Percentiles rank a stretch among this genome's conserved stretches.
Evolutionary conservation across 2,797 vertebrate genomes (phyloP).

Genomic region (Cyclopterus lumpus): DNA sequence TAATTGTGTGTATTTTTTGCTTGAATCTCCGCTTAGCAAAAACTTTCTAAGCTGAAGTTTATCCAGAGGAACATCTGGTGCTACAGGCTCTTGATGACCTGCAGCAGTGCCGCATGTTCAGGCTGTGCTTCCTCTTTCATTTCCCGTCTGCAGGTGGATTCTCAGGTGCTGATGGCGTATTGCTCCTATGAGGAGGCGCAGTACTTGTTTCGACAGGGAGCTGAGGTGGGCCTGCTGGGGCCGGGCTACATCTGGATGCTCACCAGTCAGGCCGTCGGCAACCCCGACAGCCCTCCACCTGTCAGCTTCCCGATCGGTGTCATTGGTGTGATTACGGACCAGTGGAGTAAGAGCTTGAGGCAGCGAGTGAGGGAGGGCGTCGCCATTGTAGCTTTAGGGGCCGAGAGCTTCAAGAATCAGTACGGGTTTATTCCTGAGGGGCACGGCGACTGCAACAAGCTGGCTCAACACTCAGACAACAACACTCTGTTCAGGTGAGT

Average conservation of each 20-base stretch:
- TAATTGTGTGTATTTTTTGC: neutral
- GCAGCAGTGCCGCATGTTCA: neutral
- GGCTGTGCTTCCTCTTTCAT: constrained; percentile 1
- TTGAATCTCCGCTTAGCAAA: neutral
- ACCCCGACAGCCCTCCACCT: constrained; percentile 90
- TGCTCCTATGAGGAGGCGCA: constrained; percentile 95
- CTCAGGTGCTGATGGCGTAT: constrained; percentile 94
- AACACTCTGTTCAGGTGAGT: constrained; percentile 90
- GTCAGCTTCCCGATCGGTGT: constrained; percentile 92
- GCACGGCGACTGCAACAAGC: constrained; percentile 86
- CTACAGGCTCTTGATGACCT: neutral
- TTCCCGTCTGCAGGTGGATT: constrained; percentile 82
- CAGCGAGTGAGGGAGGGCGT: constrained; percentile 96
- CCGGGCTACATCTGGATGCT: constrained; percentile 96
- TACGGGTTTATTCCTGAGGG: constrained; percentile 88
- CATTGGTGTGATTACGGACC: constrained; percentile 94
- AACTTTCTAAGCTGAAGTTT: neutral
- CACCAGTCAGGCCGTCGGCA: constrained; percentile 91
- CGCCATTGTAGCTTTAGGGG: constrained; percentile 93
- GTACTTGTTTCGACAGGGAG: constrained; percentile 90
- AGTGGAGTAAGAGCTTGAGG: constrained; percentile 94
- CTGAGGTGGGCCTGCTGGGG: constrained; percentile 91
- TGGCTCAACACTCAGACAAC: constrained; percentile 78
- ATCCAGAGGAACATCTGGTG: constrained; percentile 2
- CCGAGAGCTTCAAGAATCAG: constrained; percentile 89